Base-by-base conservation (phyloP, 2,113 vertebrate genomes). In the Amphilophus citrinellus region DNA sequence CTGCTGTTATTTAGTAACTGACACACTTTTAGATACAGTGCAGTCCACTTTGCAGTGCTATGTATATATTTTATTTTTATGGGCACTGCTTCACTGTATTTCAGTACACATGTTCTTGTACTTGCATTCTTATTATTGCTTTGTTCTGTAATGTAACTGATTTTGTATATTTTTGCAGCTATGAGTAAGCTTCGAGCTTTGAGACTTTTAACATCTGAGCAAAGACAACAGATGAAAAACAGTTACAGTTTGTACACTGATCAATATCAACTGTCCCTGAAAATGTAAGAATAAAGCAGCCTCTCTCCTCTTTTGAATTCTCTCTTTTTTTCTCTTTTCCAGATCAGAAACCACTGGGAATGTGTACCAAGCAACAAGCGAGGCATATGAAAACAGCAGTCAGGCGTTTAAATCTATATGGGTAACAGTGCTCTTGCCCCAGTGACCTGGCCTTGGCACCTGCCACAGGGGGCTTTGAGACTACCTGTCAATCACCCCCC, bases 381-480 rank as follows among this genome's bases (percentile, higher is more conserved):
- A 62, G 39, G 53, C 59, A 57, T 63, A 68, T 66, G 73, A 75
- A 85, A 87, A 91, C 87, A 92, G 86, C 92, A 92, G 88, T 88
- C 85, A 87, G 88, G 87, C 81, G 53, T 90, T 87, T 87, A 60
- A 77, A 88, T 91, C 81, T 90, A 24, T 88, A 88, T 90, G 86
- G 78, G 77, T 83, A 89, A 86, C 87, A 78, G 78, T 27, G 60
- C 84, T 89, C 62, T 84, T 39, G 85, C 89, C 87, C 89, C 80
- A 61, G 44, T 90, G 93, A 93, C 89, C 91, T 87, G 88, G 91
- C 88, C 89, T 85, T 85, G 88, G 93, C 90, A 91, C 82, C 87
- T 85, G 66, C 91, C 89, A 89, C 84, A 62, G 84, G 87, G 89
- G 84, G 83, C 63, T 86, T 47, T 57, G 42, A 77, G 77, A 84